Evolutionary conservation across 1,140 invertebrate genomes (phyloP), one percentile per base, ranked within the genome.

Genomic region (Chlorops oryzae): DNA sequence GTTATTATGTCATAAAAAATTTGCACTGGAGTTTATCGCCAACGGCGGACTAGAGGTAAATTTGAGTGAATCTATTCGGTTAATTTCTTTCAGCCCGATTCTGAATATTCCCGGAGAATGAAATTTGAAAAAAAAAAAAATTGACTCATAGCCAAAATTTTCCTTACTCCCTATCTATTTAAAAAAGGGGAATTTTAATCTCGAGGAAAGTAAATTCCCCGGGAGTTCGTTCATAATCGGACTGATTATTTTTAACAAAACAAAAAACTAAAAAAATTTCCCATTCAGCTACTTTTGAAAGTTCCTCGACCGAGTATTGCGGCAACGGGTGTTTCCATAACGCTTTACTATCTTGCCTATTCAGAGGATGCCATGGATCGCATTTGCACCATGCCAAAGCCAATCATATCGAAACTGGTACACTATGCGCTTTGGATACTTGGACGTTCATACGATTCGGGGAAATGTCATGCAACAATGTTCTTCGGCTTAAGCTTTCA

Each of bases 351-450:
- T 74, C 76, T 98, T 37, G 92, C 92, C 0, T 98, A 97, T 74
- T 95, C 90, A 74, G 93, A 96, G 72, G 95, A 98, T 73, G 91
- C 92, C 1, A 96, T 98, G 90, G 94, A 98, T 73, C 80, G 90
- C 55, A 89, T 98, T 5, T 96, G 92, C 63, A 74, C 87, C 5
- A 75, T 96, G 59, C 85, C 90, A 3, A 80, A 90, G 57, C 78
- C 81, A 53, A 79, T 90, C 2, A 80, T 96, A 7, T 78, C 80
- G 3, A 84, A 89, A 63, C 72, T 95, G 21, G 88, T 94, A 13
- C 84, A 80, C 78, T 88, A 96, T 72, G 86, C 88, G 0, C 72
- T 98, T 1, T 98, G 94, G 93, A 74, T 98, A 21, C 70, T 98
- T 23, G 94, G 96, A 65, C 92, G 92, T 62, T 96, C 92, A 18